A percentile compares a stretch with the other conserved stretches of the same genome.
Evolutionary conservation across 2,113 vertebrate species (phyloP).

Genomic region (Halichoeres trimaculatus): DNA sequence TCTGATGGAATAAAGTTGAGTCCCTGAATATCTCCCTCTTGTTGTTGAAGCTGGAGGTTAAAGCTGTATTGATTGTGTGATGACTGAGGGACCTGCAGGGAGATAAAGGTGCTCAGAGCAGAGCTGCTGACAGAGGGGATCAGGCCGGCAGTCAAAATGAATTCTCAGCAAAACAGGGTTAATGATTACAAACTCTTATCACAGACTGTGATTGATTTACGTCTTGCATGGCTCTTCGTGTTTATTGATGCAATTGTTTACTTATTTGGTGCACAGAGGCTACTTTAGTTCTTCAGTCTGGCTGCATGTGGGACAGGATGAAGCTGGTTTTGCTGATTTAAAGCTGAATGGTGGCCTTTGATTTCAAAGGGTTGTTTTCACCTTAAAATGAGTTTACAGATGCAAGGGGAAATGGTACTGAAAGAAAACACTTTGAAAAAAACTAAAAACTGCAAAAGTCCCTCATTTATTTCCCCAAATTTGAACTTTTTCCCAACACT

Average conservation of each 20-base stretch:
- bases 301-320: slow-evolving; percentile 19
- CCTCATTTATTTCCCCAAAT: too few species aligned
- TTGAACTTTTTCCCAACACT: background rate
- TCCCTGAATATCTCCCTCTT: slow-evolving; percentile 29
- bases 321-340: slow-evolving; percentile 3
- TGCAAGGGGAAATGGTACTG: background rate
- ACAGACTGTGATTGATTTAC: slow-evolving; percentile 87
- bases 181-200: slow-evolving; percentile 86
- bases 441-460: too few species aligned
- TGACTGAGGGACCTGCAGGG: slow-evolving; percentile 46
- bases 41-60: slow-evolving; percentile 61
- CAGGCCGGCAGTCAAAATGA: slow-evolving; percentile 72
- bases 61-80: slow-evolving; percentile 63
- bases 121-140: slow-evolving; percentile 78
- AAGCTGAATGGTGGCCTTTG: background rate
- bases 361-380: background rate
- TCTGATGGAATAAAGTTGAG: slow-evolving; percentile 4
- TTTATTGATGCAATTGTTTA: slow-evolving; percentile 89
- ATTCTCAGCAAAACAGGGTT: slow-evolving; percentile 86
- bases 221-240: slow-evolving; percentile 78
- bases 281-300: slow-evolving; percentile 64
- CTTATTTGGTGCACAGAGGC: slow-evolving; percentile 81
- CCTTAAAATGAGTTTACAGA: background rate
- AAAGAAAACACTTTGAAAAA: background rate
- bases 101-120: slow-evolving; percentile 67